These are phyloP conservation scores for Oriolus oriolus DNA, from an alignment of 2,113 vertebrate species.

Conservation along the genomic window DNA sequence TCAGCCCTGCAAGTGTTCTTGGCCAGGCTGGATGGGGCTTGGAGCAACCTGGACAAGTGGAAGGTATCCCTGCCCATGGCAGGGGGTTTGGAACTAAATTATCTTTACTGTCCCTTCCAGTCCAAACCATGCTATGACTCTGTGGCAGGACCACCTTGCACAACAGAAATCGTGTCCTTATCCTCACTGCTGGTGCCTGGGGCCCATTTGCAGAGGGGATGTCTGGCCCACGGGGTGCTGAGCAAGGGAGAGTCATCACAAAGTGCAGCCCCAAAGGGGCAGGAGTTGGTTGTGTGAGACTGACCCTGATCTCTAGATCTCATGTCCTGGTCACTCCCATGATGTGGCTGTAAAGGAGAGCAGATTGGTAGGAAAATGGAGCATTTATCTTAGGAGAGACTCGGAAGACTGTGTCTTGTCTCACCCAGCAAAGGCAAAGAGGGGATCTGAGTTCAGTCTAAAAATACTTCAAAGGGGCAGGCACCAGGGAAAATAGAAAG, in stretches of 20 bases:
- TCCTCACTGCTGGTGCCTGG: not conserved
- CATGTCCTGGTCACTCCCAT: not conserved
- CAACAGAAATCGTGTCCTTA: fast-evolving
- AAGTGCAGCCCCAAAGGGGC: not conserved
- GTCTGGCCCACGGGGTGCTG: not conserved
- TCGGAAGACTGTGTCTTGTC: not conserved
- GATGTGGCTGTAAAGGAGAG: not conserved
- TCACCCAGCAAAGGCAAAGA: conserved; percentile 12
- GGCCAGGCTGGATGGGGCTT: not conserved
- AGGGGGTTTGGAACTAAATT: not conserved
- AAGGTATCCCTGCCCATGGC: not conserved
- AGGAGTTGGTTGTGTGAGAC: not conserved
- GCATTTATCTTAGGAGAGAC: not conserved
- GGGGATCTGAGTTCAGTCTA: conserved; percentile 47
- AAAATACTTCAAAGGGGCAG: conserved; percentile 60
- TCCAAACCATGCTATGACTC: not conserved
- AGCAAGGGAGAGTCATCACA: not conserved
- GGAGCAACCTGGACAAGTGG: not conserved
- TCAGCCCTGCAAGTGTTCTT: not conserved
- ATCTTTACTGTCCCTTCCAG: not conserved
- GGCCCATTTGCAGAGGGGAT: not conserved
- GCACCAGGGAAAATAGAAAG: conserved; percentile 31
- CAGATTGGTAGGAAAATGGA: not conserved
- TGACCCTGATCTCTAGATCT: not conserved
- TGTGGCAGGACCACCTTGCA: not conserved